Evolutionary conservation across 2,797 vertebrate genomes (phyloP).

Genomic region (Falco cherrug): DNA sequence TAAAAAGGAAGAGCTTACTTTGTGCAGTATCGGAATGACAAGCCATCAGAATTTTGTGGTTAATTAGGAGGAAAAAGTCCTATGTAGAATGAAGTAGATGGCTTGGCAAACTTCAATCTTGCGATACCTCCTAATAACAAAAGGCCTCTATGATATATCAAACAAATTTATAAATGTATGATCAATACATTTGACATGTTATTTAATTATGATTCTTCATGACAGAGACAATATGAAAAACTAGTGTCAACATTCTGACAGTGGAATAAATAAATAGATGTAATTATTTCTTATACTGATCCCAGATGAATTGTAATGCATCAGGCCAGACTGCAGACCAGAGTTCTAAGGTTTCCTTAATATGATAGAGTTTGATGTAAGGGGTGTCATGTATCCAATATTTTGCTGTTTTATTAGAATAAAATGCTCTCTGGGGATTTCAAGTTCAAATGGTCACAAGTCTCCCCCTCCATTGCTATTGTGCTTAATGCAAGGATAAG

Average conservation of each 20-base stretch:
- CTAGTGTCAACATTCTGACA: slow-evolving; percentile 87
- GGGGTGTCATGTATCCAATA: slow-evolving; percentile 88
- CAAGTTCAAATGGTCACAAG: slow-evolving; percentile 82
- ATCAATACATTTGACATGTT: slow-evolving; percentile 84
- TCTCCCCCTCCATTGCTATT: slow-evolving; percentile 33
- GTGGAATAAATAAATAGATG: slow-evolving; percentile 87
- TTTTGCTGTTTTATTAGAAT: slow-evolving; percentile 92
- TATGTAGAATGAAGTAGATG: slow-evolving; percentile 49
- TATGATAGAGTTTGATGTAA: slow-evolving; percentile 93
- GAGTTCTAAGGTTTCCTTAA: slow-evolving; percentile 93
- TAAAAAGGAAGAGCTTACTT: slow-evolving; percentile 63
- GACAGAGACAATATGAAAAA: slow-evolving; percentile 86
- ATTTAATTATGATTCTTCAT: slow-evolving; percentile 84
- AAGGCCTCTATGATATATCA: slow-evolving; percentile 70
- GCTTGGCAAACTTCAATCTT: slow-evolving; percentile 76
- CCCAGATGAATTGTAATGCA: slow-evolving; percentile 85
- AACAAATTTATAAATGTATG: slow-evolving; percentile 72
- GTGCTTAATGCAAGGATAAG: slow-evolving; percentile 32
- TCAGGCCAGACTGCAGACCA: slow-evolving; percentile 70
- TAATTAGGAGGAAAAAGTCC: slow-evolving; percentile 65
- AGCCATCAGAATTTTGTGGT: slow-evolving; percentile 70
- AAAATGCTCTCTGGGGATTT: slow-evolving; percentile 89
- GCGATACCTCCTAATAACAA: slow-evolving; percentile 70
- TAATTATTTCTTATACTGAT: slow-evolving; percentile 82
- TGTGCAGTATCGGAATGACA: slow-evolving; percentile 65